Evolutionary conservation across 64 coral and sea anemone species (phyloP).

Genomic region (Montipora foliosa): DNA sequence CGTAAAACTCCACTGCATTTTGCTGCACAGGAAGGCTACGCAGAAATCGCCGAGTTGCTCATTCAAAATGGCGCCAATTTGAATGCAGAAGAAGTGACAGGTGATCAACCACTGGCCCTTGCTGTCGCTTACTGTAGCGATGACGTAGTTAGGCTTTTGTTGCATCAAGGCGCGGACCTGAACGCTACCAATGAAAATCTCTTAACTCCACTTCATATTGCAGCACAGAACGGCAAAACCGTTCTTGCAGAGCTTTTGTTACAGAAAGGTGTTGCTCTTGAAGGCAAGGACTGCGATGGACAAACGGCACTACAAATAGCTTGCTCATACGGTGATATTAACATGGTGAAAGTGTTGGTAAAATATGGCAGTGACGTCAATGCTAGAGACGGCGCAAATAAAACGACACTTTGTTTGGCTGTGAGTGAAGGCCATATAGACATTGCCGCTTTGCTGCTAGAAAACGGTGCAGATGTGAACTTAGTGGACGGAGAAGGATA

Average conservation of each 20-base stretch:
- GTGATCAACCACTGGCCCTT: slow-evolving; percentile 79
- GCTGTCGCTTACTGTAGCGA: slow-evolving; percentile 87
- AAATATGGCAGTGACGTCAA: slow-evolving; percentile 67
- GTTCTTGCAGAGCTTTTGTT: slow-evolving; percentile 69
- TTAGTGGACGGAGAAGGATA: slow-evolving; percentile 49
- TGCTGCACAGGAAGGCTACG: slow-evolving; percentile 80
- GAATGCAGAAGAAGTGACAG: slow-evolving; percentile 67
- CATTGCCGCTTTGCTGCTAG: slow-evolving; percentile 48
- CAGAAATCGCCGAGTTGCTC: slow-evolving; percentile 67
- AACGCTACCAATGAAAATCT: slow-evolving; percentile 70
- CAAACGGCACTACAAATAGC: slow-evolving; percentile 84
- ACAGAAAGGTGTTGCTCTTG: slow-evolving; percentile 52
- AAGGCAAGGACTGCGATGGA: slow-evolving; percentile 74
- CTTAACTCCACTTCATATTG: slow-evolving; percentile 82
- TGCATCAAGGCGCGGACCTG: slow-evolving; percentile 59
- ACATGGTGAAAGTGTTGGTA: slow-evolving; percentile 67
- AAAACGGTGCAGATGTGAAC: slow-evolving; percentile 59
- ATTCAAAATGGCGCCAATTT: slow-evolving; percentile 69
- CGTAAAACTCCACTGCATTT: slow-evolving; percentile 76
- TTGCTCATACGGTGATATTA: slow-evolving; percentile 68
- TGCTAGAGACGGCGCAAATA: slow-evolving; percentile 57
- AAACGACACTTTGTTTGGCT: slow-evolving; percentile 71
- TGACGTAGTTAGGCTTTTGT: slow-evolving; percentile 73
- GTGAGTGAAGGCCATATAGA: slow-evolving; percentile 51
- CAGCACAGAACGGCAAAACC: slow-evolving; percentile 74